Conservation (phyloP, 2,797 vertebrate genomes). For the Astyanax mexicanus region DNA sequence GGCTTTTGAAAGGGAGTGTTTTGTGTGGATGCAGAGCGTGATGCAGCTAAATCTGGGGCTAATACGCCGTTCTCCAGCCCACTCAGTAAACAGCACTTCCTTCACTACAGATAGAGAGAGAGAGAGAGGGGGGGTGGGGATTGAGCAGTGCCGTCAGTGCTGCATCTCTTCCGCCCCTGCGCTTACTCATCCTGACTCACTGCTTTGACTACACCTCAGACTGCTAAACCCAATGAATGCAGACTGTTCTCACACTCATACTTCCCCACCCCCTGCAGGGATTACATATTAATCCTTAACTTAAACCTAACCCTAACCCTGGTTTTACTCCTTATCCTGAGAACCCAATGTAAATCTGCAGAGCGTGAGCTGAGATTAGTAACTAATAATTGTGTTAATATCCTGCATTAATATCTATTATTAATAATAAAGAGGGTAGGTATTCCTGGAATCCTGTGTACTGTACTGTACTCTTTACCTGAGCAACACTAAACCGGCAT, state of each 20-base stretch:
- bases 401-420: no score
- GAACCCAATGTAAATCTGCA: no score
- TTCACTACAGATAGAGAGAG: neutral
- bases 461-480: no score
- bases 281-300: neutral
- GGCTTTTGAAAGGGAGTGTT: neutral
- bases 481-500: no score
- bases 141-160: slow-evolving; percentile 18
- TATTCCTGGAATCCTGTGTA: no score
- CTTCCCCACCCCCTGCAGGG: slow-evolving; percentile 5
- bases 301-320: neutral
- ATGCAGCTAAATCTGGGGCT: slow-evolving; percentile 35
- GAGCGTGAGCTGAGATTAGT: no score
- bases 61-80: slow-evolving; percentile 85
- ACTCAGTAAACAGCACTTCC: slow-evolving; percentile 7
- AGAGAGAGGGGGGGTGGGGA: slow-evolving; percentile 5
- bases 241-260: slow-evolving; percentile 12
- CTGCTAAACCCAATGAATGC: slow-evolving; percentile 22
- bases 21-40: slow-evolving; percentile 24
- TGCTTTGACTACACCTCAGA: slow-evolving; percentile 42
- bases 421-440: no score
- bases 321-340: no score
- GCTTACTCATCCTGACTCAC: slow-evolving; percentile 53
- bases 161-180: slow-evolving; percentile 29
- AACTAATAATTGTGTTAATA: no score